phyloP scores from a whole-genome alignment of 2,888 invertebrate genomes.

The Orthonychiurus folsomi region DNA sequence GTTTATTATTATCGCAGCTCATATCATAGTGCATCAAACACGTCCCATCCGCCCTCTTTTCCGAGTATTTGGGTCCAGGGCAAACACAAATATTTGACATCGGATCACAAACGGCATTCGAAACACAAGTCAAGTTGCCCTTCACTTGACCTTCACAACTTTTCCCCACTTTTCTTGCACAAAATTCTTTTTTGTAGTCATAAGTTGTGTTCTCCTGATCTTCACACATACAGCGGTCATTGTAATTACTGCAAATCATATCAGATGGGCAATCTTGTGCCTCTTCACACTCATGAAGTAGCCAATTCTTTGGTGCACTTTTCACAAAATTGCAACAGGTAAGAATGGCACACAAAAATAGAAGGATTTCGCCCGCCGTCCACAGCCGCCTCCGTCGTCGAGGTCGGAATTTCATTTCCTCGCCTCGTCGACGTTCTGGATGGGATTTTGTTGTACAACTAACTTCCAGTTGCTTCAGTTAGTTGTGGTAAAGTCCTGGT shows the following conservation, averaged over 20 bases:
- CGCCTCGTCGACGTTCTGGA: too few relatives aligned
- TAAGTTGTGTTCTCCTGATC: background rate
- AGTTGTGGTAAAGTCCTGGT: too few relatives aligned
- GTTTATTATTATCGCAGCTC: background rate
- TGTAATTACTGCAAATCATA: background rate
- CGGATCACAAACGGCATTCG: constrained; percentile 1
- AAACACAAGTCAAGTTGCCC: background rate
- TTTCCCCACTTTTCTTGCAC: background rate
- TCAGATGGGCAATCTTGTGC: too few relatives aligned
- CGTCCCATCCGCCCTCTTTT: background rate
- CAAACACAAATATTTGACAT: background rate
- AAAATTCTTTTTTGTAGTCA: background rate
- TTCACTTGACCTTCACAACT: too few relatives aligned
- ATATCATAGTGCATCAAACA: background rate
- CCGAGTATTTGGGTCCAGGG: background rate
- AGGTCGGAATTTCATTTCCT: too few relatives aligned
- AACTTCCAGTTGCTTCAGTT: too few relatives aligned
- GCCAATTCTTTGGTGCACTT: too few relatives aligned
- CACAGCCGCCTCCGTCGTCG: too few relatives aligned
- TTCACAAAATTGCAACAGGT: too few relatives aligned
- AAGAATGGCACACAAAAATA: too few relatives aligned
- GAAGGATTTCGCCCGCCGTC: too few relatives aligned
- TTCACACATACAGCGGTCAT: background rate
- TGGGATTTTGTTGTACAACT: too few relatives aligned
- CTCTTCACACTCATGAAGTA: background rate